A percentile compares a stretch with the other conserved stretches of the same genome.
These are phyloP conservation scores for Tetranychus piercei DNA, from an alignment of 2,888 invertebrate species.

Conservation along the genomic window DNA sequence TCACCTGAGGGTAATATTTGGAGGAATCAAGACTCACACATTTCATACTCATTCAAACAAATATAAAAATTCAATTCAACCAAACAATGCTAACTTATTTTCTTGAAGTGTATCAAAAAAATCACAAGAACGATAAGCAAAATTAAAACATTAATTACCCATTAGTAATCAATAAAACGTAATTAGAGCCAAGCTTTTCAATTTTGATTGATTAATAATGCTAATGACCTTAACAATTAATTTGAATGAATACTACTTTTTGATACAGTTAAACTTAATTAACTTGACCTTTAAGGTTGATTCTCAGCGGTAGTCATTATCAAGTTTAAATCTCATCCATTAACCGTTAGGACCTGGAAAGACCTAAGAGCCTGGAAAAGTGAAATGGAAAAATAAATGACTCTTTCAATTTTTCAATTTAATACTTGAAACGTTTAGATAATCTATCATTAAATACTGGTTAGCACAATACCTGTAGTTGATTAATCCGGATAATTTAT, in stretches of 20 bases:
- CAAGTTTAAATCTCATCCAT: not conserved
- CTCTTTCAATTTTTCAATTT: not conserved
- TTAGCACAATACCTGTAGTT: not conserved
- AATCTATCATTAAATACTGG: not conserved
- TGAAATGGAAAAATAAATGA: not conserved
- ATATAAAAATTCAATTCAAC: too few species aligned
- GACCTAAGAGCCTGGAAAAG: not conserved
- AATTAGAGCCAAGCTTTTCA: not conserved
- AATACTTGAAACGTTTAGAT: not conserved
- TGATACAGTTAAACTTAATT: not conserved
- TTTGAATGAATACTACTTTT: not conserved
- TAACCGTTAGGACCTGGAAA: not conserved
- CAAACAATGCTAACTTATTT: too few species aligned
- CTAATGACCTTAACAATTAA: not conserved
- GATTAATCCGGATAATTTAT: not conserved
- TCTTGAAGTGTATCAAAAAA: too few species aligned
- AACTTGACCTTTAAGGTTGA: not conserved
- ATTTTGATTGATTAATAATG: not conserved
- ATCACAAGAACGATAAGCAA: not conserved
- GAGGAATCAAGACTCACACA: too few species aligned
- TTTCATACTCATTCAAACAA: too few species aligned
- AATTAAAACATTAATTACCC: not conserved
- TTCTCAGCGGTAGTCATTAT: not conserved
- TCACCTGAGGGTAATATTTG: too few species aligned
- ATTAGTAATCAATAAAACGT: not conserved